phyloP scores from a whole-genome alignment of 2,888 invertebrate genomes.

The Cephus rjabovi region DNA sequence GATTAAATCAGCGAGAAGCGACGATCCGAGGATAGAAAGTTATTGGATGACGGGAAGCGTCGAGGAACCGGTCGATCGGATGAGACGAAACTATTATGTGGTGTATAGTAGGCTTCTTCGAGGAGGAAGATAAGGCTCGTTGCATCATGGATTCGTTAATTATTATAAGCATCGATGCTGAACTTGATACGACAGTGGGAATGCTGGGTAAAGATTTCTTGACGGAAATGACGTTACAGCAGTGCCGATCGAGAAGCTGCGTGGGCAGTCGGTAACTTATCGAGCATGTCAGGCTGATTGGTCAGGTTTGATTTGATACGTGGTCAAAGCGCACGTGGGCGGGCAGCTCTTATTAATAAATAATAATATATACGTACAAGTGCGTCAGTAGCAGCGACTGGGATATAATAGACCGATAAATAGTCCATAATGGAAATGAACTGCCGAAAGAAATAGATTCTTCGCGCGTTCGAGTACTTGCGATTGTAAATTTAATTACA shows the following conservation, averaged over 20 bases:
- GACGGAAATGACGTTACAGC: not conserved
- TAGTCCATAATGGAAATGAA: not conserved
- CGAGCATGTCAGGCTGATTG: conserved; percentile 26
- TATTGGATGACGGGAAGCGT: not conserved
- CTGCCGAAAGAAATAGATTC: not conserved
- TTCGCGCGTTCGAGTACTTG: too few species aligned
- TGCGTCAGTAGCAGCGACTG: not conserved
- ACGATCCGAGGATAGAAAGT: not conserved
- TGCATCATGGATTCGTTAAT: not conserved
- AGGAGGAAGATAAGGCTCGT: not conserved
- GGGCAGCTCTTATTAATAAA: conserved; percentile 27
- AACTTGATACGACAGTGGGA: not conserved
- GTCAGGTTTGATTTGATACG: conserved; percentile 28
- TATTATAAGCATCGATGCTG: not conserved
- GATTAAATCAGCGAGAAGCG: not conserved
- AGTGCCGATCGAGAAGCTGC: conserved; percentile 33
- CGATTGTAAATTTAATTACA: too few species aligned
- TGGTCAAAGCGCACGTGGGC: conserved; percentile 27
- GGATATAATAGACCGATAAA: not conserved
- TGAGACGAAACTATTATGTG: not conserved
- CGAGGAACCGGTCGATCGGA: not conserved
- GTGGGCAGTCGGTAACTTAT: conserved; percentile 29
- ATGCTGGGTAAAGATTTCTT: not conserved
- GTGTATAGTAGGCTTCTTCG: not conserved
- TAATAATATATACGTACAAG: conserved; percentile 15